These are phyloP conservation scores for Drosophila merina DNA, from an alignment of 2,888 invertebrate genomes.

Conservation along the genomic window DNA sequence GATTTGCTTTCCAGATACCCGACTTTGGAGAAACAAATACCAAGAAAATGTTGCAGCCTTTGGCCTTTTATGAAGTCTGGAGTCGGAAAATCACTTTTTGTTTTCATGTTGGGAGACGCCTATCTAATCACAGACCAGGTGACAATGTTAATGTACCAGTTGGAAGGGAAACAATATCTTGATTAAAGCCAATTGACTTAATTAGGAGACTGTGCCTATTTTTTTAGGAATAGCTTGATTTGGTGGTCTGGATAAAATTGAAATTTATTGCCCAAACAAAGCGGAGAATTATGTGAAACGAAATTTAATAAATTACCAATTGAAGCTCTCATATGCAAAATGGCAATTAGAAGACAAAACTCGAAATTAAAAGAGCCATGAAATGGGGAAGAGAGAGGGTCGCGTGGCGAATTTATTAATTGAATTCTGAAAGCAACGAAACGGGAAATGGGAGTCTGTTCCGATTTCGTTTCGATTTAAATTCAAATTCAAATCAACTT, in stretches of 20 bases:
- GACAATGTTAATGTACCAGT: background rate
- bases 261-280: conserved; percentile 49
- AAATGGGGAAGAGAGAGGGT: background rate
- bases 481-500: conserved; percentile 75
- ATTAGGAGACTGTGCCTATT: conserved; percentile 16
- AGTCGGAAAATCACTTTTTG: conserved; percentile 30
- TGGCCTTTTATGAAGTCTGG: conserved; percentile 34
- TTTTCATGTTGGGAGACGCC: conserved; percentile 33
- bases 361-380: conserved; percentile 26
- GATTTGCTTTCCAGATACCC: conserved; percentile 16
- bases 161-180: background rate
- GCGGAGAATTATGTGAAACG: conserved; percentile 43
- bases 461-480: conserved; percentile 60
- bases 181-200: conserved; percentile 5
- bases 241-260: conserved; percentile 47
- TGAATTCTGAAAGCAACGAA: conserved; percentile 18
- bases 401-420: conserved; percentile 42
- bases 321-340: conserved; percentile 57
- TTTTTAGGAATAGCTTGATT: background rate
- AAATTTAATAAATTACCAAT: conserved; percentile 42
- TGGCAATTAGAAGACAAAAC: conserved; percentile 55
- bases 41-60: conserved; percentile 18
- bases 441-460: conserved; percentile 18
- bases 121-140: conserved; percentile 7
- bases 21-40: too few relatives aligned